phyloP scores from a whole-genome alignment of 2,797 vertebrate species.

The Margarornis squamiger region DNA sequence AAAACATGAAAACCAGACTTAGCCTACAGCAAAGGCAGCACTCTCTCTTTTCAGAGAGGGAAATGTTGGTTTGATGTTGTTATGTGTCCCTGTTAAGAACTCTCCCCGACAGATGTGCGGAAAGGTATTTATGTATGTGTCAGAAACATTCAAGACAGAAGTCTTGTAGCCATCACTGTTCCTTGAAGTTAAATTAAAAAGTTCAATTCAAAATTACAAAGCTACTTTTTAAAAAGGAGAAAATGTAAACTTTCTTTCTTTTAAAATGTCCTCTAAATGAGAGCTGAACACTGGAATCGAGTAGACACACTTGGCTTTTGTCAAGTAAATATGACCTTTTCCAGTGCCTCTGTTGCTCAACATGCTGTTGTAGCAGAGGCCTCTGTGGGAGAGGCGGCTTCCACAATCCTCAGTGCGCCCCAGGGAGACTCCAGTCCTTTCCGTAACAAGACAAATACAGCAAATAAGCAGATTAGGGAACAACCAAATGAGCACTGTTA shows the following conservation, averaged over 20 bases:
- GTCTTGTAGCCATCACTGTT: not conserved
- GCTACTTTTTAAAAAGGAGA: not conserved
- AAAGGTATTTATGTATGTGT: not conserved
- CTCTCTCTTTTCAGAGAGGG: not conserved
- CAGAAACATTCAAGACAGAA: not conserved
- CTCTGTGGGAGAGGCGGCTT: not conserved
- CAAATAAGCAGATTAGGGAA: not conserved
- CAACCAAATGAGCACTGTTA: not conserved
- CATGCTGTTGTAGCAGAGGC: not conserved
- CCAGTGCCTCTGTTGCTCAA: not conserved
- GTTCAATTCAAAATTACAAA: not conserved
- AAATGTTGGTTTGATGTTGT: not conserved
- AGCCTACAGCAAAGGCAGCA: not conserved
- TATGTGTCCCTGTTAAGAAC: not conserved
- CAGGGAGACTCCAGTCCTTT: not conserved
- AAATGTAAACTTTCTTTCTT: not conserved
- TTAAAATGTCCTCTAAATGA: not conserved
- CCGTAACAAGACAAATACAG: not conserved
- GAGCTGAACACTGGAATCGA: not conserved
- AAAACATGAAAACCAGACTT: not conserved
- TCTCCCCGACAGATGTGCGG: not conserved
- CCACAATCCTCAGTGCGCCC: not conserved
- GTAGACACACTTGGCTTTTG: not conserved
- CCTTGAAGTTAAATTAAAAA: not conserved
- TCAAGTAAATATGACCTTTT: not conserved